These are phyloP conservation scores for Lepeophtheirus nordmannii DNA, from an alignment of 2,888 invertebrate species.

Conservation along the genomic window DNA sequence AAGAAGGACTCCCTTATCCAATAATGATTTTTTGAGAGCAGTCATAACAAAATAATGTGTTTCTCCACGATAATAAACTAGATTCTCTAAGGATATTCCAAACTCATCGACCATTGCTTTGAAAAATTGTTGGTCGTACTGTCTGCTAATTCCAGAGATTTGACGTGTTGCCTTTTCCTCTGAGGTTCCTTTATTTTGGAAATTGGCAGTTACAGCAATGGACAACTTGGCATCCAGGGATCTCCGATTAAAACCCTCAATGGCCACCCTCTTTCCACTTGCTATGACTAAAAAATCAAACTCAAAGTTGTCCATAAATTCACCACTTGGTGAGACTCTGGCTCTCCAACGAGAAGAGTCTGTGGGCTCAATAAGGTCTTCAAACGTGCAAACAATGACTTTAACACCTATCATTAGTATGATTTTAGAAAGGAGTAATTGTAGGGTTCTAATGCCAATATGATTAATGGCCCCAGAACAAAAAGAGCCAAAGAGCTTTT, in stretches of 20 bases:
- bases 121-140: constrained; percentile 55
- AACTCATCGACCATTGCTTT: constrained; percentile 74
- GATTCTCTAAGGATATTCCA: constrained; percentile 92
- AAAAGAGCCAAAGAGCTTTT: constrained; percentile 96
- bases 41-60: constrained; percentile 99
- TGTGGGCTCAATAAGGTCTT: constrained; percentile 62
- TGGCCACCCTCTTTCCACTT: constrained; percentile 59
- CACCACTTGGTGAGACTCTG: constrained; percentile 53
- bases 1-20: constrained; percentile 50
- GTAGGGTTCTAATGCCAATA: constrained; percentile 81
- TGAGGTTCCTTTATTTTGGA: constrained; percentile 81
- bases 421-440: constrained; percentile 87
- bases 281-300: constrained; percentile 92
- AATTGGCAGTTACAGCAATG: constrained; percentile 98
- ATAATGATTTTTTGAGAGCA: constrained; percentile 85
- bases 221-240: constrained; percentile 51
- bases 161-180: constrained; percentile 90
- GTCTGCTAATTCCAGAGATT: constrained; percentile 39
- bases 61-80: constrained; percentile 76
- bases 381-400: constrained; percentile 80
- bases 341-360: constrained; percentile 64
- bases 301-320: constrained; percentile 79
- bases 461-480: constrained; percentile 97
- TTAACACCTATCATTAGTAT: constrained; percentile 86
- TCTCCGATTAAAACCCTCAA: constrained; percentile 18